Base-by-base conservation (phyloP, 2,113 vertebrate species). In the Abramis brama region DNA sequence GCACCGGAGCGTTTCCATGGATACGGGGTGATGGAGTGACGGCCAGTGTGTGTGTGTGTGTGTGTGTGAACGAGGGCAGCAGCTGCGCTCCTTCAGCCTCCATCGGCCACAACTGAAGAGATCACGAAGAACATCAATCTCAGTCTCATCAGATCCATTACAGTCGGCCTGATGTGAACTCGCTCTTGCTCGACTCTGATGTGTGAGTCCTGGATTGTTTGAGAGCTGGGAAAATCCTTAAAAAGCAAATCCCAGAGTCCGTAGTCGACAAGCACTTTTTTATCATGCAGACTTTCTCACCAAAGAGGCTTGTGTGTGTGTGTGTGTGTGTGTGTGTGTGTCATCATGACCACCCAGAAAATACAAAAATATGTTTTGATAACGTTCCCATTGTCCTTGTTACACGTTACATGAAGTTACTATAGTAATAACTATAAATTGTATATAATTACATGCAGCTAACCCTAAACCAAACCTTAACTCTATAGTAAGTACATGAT, bases 1-100 rank as follows among this genome's bases (percentile, higher is more conserved):
- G 90, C 90, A 92, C 93, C 87, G 81, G 88, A 89, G 79, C 50
- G 93, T 94, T 92, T 89, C 94, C 91, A 92, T 94, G 90, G 92
- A 87, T 92, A 94, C 91, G 64, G 85, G 62, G 86, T 93, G 90
- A 90, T 91, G 90, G 86, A 90, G 57, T 91, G 92, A 89, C 90
- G 90, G 80, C 71, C 71, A 71, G 30, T 33, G 30, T 33, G 33
- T 64, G 62, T 33, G 74, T 85, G 77, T 85, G 77, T 25, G 75
- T 66, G 2, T 66, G 79, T 45, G 79, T 23, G 60, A 43, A 75
- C 52, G 30, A 30, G 27, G 66, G 33, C 33, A 73, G 45, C 85
- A 88, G 85, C 85, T 88, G 85, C 68, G 85, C 76, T 85, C 85
- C 76, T 83, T 27, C 43, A 82, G 81, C 47, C 81, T 23, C 25